Evolutionary conservation across 1,140 invertebrate genomes (phyloP).

Genomic region (silkworm (Bombyx mori)): ASM3026992v2 NC_085123.1:4833501-4834000

Average conservation of each 20-base stretch:
- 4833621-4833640: too few relatives aligned
- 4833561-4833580: conserved; percentile 16
- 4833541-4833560: neutral
- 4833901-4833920: conserved; percentile 11
- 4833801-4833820: conserved; percentile 33
- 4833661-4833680: too few relatives aligned
- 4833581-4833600: too few relatives aligned
- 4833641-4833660: too few relatives aligned
- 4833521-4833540: neutral
- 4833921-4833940: conserved; percentile 11
- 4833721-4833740: too few relatives aligned
- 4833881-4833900: conserved; percentile 31
- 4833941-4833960: conserved; percentile 9
- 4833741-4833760: conserved; percentile 42
- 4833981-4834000: conserved; percentile 25
- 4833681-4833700: too few relatives aligned
- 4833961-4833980: conserved; percentile 27
- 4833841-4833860: conserved; percentile 34
- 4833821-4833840: conserved; percentile 43
- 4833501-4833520: conserved; percentile 2
- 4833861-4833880: conserved; percentile 8
- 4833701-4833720: too few relatives aligned
- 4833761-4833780: conserved; percentile 39
- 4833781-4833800: conserved; percentile 16
- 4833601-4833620: too few relatives aligned